phyloP scores from a whole-genome alignment of 2,113 vertebrate genomes.

The Cephalopterus ornatus region DNA sequence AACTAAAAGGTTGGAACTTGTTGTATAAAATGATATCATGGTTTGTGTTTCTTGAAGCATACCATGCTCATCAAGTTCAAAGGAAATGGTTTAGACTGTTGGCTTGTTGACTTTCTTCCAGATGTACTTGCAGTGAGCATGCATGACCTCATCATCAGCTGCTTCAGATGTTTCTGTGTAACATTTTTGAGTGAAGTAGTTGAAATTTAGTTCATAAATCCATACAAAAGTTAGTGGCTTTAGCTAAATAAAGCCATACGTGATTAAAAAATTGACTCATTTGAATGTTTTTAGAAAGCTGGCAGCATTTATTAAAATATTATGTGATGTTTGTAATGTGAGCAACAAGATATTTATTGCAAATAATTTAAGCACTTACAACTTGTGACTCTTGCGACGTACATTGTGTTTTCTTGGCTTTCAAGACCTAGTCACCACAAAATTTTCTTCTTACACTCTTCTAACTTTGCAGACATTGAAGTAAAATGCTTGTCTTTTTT shows the following conservation, averaged over 20 bases:
- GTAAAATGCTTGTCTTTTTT: not conserved
- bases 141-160: not conserved
- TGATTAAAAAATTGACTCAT: not conserved
- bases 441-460: not conserved
- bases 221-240: not conserved
- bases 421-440: accelerated
- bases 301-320: not conserved
- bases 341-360: not conserved
- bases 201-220: not conserved
- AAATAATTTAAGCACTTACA: not conserved
- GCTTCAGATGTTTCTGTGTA: not conserved
- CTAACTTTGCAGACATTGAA: not conserved
- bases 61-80: not conserved
- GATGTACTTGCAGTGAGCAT: not conserved
- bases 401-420: not conserved
- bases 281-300: not conserved
- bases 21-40: not conserved
- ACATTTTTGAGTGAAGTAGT: not conserved
- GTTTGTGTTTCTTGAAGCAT: not conserved
- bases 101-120: not conserved
- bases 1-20: not conserved
- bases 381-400: not conserved
- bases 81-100: not conserved
- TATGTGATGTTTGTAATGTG: not conserved
- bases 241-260: not conserved